A percentile compares a stretch with the other conserved stretches of the same genome.
Evolutionary conservation across 1,140 invertebrate genomes (phyloP).

Genomic region (Physella acuta): DNA sequence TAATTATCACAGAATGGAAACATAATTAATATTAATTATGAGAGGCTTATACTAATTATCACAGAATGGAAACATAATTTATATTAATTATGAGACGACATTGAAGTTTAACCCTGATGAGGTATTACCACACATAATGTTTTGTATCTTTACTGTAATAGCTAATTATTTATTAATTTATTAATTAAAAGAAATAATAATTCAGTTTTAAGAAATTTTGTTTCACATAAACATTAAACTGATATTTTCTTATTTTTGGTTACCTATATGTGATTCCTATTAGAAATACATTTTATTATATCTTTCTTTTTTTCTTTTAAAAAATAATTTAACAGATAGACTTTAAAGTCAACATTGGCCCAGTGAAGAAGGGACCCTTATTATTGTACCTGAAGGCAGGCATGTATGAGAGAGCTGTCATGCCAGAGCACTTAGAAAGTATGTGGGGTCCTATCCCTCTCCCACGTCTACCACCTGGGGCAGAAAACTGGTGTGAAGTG

Average conservation of each 20-base stretch:
- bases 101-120: too few species aligned
- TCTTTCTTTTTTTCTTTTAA: background rate
- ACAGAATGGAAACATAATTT: too few species aligned
- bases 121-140: too few species aligned
- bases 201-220: background rate
- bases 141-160: background rate
- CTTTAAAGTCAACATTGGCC: background rate
- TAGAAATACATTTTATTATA: background rate
- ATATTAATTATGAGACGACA: too few species aligned
- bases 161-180: background rate
- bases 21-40: too few species aligned
- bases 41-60: too few species aligned
- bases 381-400: slow-evolving; percentile 34
- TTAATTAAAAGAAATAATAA: background rate
- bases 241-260: background rate
- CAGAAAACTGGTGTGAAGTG: slow-evolving; percentile 49
- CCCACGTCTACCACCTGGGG: slow-evolving; percentile 40
- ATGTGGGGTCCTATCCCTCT: slow-evolving; percentile 56
- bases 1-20: too few species aligned
- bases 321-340: slow-evolving; percentile 1
- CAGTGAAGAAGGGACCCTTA: slow-evolving; percentile 27
- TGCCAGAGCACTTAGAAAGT: slow-evolving; percentile 51
- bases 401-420: slow-evolving; percentile 44
- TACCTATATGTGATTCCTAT: too few species aligned
- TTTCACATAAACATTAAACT: background rate